A percentile compares a stretch with the other conserved stretches of the same genome.
phyloP scores from a whole-genome alignment of 2,797 vertebrate genomes.

The Hemibagrus guttatus region DNA sequence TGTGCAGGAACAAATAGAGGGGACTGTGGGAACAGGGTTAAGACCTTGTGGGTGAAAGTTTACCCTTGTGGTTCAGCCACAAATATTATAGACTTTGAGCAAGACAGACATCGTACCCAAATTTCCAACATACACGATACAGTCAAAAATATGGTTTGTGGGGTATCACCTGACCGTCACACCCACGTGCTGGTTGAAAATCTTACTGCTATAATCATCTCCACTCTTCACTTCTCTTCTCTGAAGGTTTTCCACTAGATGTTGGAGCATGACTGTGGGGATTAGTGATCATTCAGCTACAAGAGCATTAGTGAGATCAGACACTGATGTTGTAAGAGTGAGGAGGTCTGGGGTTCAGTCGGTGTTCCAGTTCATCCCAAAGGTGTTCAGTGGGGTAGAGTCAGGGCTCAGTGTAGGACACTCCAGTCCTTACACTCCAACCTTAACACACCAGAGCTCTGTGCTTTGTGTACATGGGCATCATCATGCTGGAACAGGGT shows the following conservation, averaged over 20 bases:
- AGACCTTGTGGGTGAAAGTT: neutral
- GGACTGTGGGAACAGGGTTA: neutral
- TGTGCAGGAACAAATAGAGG: neutral
- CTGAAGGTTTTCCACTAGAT: neutral
- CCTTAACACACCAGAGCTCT: neutral
- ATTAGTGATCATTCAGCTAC: conserved; percentile 1
- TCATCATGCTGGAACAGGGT: neutral
- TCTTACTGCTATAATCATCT: neutral
- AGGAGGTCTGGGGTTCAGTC: neutral
- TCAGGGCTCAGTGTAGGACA: neutral
- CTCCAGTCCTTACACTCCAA: neutral
- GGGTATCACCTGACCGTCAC: too few relatives aligned
- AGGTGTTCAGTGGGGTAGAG: neutral
- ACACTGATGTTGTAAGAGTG: too few relatives aligned
- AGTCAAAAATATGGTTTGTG: neutral
- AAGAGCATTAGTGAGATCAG: neutral
- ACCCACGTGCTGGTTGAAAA: neutral
- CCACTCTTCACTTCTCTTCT: neutral
- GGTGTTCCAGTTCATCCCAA: neutral
- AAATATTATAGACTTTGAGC: neutral
- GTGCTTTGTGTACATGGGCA: neutral
- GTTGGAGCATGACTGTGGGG: neutral
- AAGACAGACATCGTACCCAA: neutral
- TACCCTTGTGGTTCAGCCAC: neutral
- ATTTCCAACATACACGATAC: neutral